phyloP scores from a whole-genome alignment of 2,113 vertebrate species.

The Camarhynchus parvulus region DNA sequence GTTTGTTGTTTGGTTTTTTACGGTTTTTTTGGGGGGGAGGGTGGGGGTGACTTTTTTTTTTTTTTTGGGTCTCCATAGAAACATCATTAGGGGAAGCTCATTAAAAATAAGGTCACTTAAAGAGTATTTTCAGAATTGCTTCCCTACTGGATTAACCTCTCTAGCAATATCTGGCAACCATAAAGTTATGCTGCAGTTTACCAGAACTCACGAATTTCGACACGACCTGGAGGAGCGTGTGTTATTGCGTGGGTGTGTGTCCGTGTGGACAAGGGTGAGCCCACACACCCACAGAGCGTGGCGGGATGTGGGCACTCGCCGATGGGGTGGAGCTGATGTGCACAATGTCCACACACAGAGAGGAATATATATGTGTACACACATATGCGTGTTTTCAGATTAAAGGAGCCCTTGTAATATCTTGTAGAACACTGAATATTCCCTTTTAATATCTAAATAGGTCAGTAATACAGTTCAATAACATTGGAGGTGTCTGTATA shows the following conservation, averaged over 20 bases:
- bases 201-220: background rate
- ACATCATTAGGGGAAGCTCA: background rate
- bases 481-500: constrained; percentile 48
- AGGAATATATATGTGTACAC: background rate
- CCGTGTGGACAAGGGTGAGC: background rate
- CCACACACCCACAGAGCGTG: background rate
- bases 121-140: background rate
- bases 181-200: background rate
- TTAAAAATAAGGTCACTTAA: constrained; percentile 17
- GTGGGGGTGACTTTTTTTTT: background rate
- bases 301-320: background rate
- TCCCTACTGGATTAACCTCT: background rate
- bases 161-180: background rate
- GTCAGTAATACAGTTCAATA: constrained; percentile 59
- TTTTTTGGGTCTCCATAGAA: background rate
- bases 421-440: constrained; percentile 62
- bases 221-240: fast-evolving
- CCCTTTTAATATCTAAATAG: constrained; percentile 59
- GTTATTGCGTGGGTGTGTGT: background rate
- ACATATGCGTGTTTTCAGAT: background rate
- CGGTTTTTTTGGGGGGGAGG: background rate
- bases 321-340: background rate
- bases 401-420: constrained; percentile 58
- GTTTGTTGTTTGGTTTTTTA: background rate
- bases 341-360: background rate